Conservation (phyloP, 2,888 invertebrate genomes). For the Mimas tiliae region DNA sequence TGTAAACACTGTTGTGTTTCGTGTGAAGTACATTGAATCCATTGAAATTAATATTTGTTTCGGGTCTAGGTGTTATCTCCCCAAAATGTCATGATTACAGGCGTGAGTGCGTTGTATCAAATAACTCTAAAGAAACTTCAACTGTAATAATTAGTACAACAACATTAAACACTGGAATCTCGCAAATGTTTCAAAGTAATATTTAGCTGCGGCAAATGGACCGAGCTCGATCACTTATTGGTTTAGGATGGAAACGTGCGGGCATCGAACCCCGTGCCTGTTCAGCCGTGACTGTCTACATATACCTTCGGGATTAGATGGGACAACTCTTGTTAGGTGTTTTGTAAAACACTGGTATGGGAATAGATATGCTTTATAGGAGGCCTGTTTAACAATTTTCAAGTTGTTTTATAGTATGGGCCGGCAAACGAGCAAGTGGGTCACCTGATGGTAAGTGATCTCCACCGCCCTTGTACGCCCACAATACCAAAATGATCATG, state of each 20-base stretch:
- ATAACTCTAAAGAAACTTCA: not conserved
- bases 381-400: too few relatives aligned
- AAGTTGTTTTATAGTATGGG: too few relatives aligned
- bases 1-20: too few relatives aligned
- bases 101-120: too few relatives aligned
- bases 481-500: too few relatives aligned
- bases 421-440: too few relatives aligned
- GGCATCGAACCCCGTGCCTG: conserved; percentile 20
- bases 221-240: conserved; percentile 29
- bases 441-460: too few relatives aligned
- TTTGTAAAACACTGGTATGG: not conserved
- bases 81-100: too few relatives aligned
- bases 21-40: too few relatives aligned
- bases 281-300: not conserved
- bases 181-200: conserved; percentile 19
- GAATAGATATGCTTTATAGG: not conserved
- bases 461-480: too few relatives aligned
- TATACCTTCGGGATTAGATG: not conserved
- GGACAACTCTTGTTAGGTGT: not conserved
- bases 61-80: too few relatives aligned
- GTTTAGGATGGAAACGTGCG: conserved; percentile 29
- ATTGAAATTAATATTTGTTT: too few relatives aligned
- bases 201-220: conserved; percentile 28
- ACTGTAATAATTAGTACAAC: not conserved
- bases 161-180: not conserved